phyloP scores from a whole-genome alignment of 2,888 invertebrate genomes.

The Anorthoa munda region DNA sequence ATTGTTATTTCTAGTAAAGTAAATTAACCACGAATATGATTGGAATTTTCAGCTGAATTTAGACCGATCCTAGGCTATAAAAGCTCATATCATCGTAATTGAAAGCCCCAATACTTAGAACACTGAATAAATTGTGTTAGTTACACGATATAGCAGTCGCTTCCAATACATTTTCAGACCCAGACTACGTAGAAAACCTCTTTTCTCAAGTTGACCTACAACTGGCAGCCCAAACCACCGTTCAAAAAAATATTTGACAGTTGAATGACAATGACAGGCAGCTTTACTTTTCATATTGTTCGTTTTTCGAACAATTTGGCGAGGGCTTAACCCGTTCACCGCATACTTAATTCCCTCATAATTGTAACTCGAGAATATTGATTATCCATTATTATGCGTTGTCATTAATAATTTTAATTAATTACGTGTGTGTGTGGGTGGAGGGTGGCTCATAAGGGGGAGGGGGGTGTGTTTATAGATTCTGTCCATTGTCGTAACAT shows the following conservation, averaged over 20 bases:
- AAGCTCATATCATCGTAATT: background rate
- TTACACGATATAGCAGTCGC: background rate
- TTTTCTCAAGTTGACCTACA: constrained; percentile 48
- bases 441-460: constrained; percentile 49
- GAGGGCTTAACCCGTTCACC: constrained; percentile 49
- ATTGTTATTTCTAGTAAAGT: constrained; percentile 13
- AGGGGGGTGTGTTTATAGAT: constrained; percentile 68
- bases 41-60: background rate
- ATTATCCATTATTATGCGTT: constrained; percentile 86
- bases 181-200: constrained; percentile 19
- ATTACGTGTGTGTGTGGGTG: constrained; percentile 76
- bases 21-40: background rate
- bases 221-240: constrained; percentile 16
- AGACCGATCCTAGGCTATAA: background rate
- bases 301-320: constrained; percentile 39
- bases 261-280: constrained; percentile 55
- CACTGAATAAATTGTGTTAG: background rate
- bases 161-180: background rate
- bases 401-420: constrained; percentile 90
- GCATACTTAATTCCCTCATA: constrained; percentile 63
- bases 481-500: constrained; percentile 76
- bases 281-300: constrained; percentile 38
- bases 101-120: background rate
- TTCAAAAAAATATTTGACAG: constrained; percentile 36
- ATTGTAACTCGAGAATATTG: constrained; percentile 78